Conservation (phyloP, 1,140 invertebrate genomes). For the Hetaerina americana region DNA sequence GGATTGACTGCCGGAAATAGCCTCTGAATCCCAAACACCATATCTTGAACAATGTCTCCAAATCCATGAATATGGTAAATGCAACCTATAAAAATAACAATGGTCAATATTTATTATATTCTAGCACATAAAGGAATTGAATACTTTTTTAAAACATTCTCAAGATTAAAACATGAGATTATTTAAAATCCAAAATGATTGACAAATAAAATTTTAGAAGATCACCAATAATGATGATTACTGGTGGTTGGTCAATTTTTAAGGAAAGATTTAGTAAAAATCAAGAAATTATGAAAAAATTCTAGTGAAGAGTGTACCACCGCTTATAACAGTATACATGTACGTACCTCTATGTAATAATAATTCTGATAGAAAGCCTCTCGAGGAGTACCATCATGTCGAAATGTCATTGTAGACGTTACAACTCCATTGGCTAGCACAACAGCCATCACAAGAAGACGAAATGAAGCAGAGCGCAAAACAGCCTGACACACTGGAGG, state of each 20-base stretch:
- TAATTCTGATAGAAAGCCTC: constrained; percentile 78
- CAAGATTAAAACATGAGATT: no score
- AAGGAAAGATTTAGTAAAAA: no score
- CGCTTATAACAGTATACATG: no score
- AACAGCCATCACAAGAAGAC: constrained; percentile 84
- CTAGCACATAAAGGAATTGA: no score
- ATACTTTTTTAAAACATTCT: no score
- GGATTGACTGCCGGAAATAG: constrained; percentile 91
- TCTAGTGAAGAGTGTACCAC: no score
- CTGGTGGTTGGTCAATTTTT: no score
- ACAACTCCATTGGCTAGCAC: constrained; percentile 92
- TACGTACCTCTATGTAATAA: constrained; percentile 79
- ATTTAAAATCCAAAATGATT: no score
- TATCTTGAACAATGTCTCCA: constrained; percentile 95
- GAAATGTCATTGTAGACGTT: constrained; percentile 91
- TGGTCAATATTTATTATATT: no score
- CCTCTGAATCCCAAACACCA: constrained; percentile 91
- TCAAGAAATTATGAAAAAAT: no score
- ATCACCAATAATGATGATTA: no score
- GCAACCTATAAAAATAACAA: constrained; percentile 60
- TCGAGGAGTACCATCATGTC: constrained; percentile 72
- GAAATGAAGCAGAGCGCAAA: constrained; percentile 80
- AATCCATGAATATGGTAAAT: constrained; percentile 87
- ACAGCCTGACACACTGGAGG: constrained; percentile 78
- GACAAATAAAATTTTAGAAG: no score